Conservation (phyloP, 2,797 vertebrate species). For the Leptodactylus fallax region DNA sequence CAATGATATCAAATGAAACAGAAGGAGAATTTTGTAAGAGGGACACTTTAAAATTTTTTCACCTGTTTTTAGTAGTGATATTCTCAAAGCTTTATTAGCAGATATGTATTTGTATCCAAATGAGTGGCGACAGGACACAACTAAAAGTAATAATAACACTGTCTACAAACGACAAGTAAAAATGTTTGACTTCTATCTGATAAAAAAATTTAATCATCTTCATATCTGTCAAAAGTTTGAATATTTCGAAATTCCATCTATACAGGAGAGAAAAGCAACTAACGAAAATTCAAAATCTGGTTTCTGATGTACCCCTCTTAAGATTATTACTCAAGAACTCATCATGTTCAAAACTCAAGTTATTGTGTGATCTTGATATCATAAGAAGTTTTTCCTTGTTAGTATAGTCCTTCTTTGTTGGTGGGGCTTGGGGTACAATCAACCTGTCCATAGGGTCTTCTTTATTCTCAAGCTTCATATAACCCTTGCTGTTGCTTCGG, state of each 20-base stretch:
- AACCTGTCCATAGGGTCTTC: slow-evolving; percentile 91
- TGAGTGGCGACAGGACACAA: neutral
- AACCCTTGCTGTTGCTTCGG: slow-evolving; percentile 94
- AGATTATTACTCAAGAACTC: slow-evolving; percentile 91
- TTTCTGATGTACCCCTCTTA: slow-evolving; percentile 95
- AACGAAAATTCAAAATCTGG: slow-evolving; percentile 83
- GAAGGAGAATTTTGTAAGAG: neutral
- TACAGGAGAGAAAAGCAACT: slow-evolving; percentile 15
- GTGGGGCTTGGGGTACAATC: slow-evolving; percentile 76
- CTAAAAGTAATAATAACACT: neutral
- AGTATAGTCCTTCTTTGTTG: slow-evolving; percentile 87
- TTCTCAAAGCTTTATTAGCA: neutral
- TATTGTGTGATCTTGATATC: slow-evolving; percentile 98
- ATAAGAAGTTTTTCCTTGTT: slow-evolving; percentile 98
- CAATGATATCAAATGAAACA: neutral
- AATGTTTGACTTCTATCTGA: neutral
- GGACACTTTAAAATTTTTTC: neutral
- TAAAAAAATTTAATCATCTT: neutral
- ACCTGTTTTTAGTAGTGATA: neutral
- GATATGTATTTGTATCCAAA: neutral
- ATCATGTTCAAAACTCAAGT: slow-evolving; percentile 95
- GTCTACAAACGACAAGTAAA: neutral
- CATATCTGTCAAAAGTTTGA: neutral
- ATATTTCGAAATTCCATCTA: slow-evolving; percentile 53
- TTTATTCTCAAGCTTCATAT: slow-evolving; percentile 92